phyloP scores from a whole-genome alignment of 2,113 vertebrate species.

The Sturnira hondurensis region DNA sequence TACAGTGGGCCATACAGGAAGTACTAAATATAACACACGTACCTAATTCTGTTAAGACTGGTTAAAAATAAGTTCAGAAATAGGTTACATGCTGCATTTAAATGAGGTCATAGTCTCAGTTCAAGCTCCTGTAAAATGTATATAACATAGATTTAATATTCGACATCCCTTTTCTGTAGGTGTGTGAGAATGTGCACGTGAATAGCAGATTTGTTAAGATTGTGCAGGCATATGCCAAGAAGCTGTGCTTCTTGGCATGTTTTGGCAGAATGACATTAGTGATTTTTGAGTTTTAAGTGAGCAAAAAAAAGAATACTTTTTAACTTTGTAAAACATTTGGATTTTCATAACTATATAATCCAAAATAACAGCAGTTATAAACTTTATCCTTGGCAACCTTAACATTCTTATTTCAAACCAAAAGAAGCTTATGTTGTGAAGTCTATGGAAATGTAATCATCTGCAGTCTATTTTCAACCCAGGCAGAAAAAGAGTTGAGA shows the following conservation, averaged over 20 bases:
- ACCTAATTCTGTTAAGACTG: neutral
- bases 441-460: constrained; percentile 74
- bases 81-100: neutral
- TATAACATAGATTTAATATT: constrained; percentile 33
- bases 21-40: neutral
- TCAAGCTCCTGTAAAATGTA: constrained; percentile 7
- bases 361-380: constrained; percentile 77
- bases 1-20: neutral
- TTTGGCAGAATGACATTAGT: constrained; percentile 56
- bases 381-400: constrained; percentile 72
- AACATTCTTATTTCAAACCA: constrained; percentile 69
- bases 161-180: constrained; percentile 16
- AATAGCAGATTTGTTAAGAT: constrained; percentile 46
- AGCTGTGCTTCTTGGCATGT: constrained; percentile 43
- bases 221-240: constrained; percentile 44
- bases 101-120: constrained; percentile 50
- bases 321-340: constrained; percentile 76
- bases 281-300: constrained; percentile 72
- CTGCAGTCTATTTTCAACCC: constrained; percentile 72
- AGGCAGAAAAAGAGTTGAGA: constrained; percentile 57
- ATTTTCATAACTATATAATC: constrained; percentile 73
- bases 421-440: constrained; percentile 71
- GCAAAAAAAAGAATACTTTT: constrained; percentile 75
- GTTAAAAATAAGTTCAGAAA: constrained; percentile 53
- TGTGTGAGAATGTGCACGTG: constrained; percentile 29